These are phyloP conservation scores for Nesogale talazaci DNA, from an alignment of 2,113 vertebrate genomes.

Conservation along the genomic window DNA sequence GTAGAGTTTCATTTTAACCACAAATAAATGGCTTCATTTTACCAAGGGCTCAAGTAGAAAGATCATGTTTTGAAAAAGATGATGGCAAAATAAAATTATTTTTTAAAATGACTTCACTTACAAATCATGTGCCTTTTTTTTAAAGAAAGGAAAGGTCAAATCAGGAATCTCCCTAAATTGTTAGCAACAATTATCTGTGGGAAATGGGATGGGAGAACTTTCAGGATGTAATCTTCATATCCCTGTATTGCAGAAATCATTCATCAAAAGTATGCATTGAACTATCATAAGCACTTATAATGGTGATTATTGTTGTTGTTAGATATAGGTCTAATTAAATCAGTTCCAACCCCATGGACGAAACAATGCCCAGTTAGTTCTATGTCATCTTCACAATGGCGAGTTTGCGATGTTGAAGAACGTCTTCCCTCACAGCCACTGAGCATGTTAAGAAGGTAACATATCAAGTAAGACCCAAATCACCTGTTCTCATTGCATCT, in stretches of 20 bases:
- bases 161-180: not conserved
- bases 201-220: not conserved
- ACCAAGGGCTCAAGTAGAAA: too few species aligned
- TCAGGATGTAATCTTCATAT: not conserved
- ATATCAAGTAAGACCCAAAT: not conserved
- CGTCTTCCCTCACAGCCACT: not conserved
- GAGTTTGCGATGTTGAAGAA: not conserved
- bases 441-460: not conserved
- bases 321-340: too few species aligned
- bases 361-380: too few species aligned
- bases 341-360: too few species aligned
- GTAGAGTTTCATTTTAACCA: not conserved
- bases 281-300: not conserved
- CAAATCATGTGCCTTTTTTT: not conserved
- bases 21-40: too few species aligned
- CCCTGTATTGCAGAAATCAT: constrained; percentile 6
- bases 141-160: constrained; percentile 23
- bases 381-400: too few species aligned
- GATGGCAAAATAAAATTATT: too few species aligned
- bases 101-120: too few species aligned
- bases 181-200: not conserved
- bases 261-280: constrained; percentile 18
- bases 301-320: not conserved
- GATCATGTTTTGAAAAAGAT: too few species aligned
- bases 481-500: not conserved